A percentile compares a stretch with the other conserved stretches of the same genome.
Evolutionary conservation across 2,797 vertebrate genomes (phyloP).

Genomic region (Gymnothorax reevesii): DNA sequence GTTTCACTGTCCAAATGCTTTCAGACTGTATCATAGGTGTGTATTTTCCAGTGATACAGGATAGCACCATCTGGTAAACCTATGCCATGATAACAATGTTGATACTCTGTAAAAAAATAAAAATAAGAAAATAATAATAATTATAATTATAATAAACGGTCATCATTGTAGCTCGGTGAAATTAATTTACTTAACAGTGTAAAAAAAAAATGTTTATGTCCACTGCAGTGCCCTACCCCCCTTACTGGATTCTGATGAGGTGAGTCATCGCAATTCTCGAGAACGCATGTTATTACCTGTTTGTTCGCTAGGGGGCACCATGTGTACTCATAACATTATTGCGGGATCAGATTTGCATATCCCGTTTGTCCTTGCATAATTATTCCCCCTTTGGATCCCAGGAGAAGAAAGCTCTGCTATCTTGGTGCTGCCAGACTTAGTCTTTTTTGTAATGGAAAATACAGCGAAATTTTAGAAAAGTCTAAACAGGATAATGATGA

Average conservation of each 20-base stretch:
- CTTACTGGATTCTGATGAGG: conserved; percentile 80
- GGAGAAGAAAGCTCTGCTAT: background rate
- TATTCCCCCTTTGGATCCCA: conserved; percentile 1
- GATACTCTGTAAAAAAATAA: background rate
- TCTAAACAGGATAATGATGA: background rate
- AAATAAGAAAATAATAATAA: too few relatives aligned
- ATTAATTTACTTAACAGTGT: background rate
- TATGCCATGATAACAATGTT: background rate
- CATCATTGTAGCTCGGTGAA: background rate
- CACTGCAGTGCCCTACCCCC: conserved; percentile 72
- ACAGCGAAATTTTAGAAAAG: background rate
- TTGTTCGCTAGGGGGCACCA: conserved; percentile 54
- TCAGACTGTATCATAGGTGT: background rate
- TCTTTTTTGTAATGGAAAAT: background rate
- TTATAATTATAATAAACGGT: too few relatives aligned
- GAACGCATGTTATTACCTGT: conserved; percentile 26
- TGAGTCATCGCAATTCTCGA: conserved; percentile 44
- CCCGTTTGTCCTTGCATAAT: conserved; percentile 9
- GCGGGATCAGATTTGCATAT: conserved; percentile 6
- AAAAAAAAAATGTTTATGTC: background rate
- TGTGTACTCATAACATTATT: background rate
- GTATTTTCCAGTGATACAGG: background rate
- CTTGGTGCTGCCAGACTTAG: background rate
- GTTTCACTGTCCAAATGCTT: too few relatives aligned
- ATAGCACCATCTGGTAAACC: too few relatives aligned